Evolutionary conservation across 2,113 vertebrate species (phyloP).

Genomic region (Austrofundulus limnaeus): DNA sequence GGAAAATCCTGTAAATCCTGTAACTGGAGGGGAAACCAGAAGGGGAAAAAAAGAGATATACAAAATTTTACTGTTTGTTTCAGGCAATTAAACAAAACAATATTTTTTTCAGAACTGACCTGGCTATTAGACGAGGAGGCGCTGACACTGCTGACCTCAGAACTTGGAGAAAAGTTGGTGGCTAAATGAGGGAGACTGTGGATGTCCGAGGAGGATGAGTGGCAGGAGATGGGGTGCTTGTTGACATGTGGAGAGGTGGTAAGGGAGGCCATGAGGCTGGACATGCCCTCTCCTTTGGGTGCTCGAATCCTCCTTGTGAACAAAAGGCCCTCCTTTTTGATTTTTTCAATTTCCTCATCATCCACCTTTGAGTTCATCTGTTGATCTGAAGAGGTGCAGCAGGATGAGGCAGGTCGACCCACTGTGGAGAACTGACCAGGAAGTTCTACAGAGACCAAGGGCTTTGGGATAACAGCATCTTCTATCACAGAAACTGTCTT

Average conservation of each 20-base stretch:
- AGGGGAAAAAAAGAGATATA: not conserved
- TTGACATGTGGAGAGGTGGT: slow-evolving; percentile 79
- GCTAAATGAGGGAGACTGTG: slow-evolving; percentile 60
- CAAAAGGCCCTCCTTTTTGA: slow-evolving; percentile 75
- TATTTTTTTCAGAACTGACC: slow-evolving; percentile 33
- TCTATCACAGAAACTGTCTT: slow-evolving; percentile 88
- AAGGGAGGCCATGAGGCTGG: slow-evolving; percentile 88
- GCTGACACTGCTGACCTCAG: slow-evolving; percentile 64
- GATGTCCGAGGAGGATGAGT: slow-evolving; percentile 75
- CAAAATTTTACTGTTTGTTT: not conserved
- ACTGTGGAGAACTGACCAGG: slow-evolving; percentile 82
- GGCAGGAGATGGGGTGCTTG: slow-evolving; percentile 47
- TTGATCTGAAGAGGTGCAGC: slow-evolving; percentile 65
- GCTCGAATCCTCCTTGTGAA: slow-evolving; percentile 87
- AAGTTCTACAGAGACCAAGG: slow-evolving; percentile 66
- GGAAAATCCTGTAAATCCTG: slow-evolving; percentile 62
- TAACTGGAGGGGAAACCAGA: slow-evolving; percentile 60
- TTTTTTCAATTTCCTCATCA: slow-evolving; percentile 56
- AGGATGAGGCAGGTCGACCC: slow-evolving; percentile 72
- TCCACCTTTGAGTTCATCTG: slow-evolving; percentile 33
- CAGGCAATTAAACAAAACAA: too few relatives aligned
- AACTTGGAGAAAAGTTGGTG: slow-evolving; percentile 72
- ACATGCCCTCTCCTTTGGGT: slow-evolving; percentile 87
- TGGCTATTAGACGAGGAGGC: slow-evolving; percentile 52
- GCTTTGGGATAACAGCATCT: slow-evolving; percentile 84